phyloP scores from a whole-genome alignment of 2,113 vertebrate species.

The Oryzias curvinotus region DNA sequence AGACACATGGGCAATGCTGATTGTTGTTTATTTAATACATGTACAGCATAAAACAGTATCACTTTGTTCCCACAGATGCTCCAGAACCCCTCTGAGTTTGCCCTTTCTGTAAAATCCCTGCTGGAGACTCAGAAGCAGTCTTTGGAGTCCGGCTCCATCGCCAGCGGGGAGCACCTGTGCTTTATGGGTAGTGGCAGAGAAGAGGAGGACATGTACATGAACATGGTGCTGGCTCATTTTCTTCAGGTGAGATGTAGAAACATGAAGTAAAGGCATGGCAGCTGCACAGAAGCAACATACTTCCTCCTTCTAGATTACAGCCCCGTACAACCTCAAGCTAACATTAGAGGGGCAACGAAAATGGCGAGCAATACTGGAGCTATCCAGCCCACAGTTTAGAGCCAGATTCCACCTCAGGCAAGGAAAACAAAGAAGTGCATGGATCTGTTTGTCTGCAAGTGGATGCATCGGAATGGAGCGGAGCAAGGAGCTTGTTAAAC shows the following conservation, averaged over 20 bases:
- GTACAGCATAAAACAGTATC: accelerated
- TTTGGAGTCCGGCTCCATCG: constrained; percentile 93
- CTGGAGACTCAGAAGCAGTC: constrained; percentile 98
- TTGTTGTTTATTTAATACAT: accelerated
- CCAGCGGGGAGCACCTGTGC: constrained; percentile 95
- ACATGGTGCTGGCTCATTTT: constrained; percentile 98
- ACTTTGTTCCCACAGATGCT: constrained; percentile 84
- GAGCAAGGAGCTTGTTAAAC: too few species aligned
- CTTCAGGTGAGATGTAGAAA: constrained; percentile 83
- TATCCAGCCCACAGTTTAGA: too few species aligned
- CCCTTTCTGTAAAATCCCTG: constrained; percentile 95
- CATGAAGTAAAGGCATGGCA: too few species aligned
- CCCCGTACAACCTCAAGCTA: too few species aligned
- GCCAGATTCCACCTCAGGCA: too few species aligned
- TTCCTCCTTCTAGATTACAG: too few species aligned
- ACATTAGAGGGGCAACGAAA: too few species aligned
- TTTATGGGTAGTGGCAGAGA: constrained; percentile 99
- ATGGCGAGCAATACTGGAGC: too few species aligned
- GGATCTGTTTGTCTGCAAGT: too few species aligned
- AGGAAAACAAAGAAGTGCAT: too few species aligned
- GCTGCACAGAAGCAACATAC: too few species aligned
- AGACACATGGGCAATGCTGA: not conserved
- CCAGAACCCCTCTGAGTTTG: constrained; percentile 95
- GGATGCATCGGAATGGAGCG: too few species aligned
- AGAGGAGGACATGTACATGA: constrained; percentile 99